phyloP scores from a whole-genome alignment of 1,140 invertebrate genomes.

The Zaprionus taronus region DNA sequence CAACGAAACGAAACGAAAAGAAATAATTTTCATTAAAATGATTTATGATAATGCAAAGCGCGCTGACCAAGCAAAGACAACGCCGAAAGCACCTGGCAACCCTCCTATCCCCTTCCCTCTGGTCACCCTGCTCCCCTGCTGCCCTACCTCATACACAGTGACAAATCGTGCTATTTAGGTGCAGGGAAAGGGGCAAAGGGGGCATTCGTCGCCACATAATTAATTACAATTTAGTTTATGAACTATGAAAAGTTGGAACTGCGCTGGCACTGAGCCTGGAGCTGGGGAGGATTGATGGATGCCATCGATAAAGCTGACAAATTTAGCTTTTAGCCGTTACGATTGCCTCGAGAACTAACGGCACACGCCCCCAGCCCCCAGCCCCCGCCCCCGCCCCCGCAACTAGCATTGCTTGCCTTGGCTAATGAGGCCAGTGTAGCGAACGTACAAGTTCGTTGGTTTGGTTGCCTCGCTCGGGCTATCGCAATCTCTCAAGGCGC shows the following conservation, averaged over 20 bases:
- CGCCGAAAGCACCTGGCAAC: conserved; percentile 32
- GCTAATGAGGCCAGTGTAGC: conserved; percentile 35
- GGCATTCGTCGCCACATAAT: conserved; percentile 63
- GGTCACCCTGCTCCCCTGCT: conserved; percentile 23
- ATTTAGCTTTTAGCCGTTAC: conserved; percentile 58
- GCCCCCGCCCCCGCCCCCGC: too few species aligned
- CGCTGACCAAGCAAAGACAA: conserved; percentile 59
- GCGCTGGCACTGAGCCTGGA: background rate
- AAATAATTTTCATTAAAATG: conserved; percentile 79
- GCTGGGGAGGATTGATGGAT: conserved; percentile 62
- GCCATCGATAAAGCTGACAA: conserved; percentile 74
- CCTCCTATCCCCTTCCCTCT: background rate
- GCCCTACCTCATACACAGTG: conserved; percentile 30
- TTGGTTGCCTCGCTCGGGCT: conserved; percentile 1
- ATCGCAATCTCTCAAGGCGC: conserved; percentile 37
- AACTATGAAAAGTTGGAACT: conserved; percentile 54
- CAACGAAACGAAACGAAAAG: conserved; percentile 32
- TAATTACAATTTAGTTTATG: conserved; percentile 82
- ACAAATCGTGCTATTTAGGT: conserved; percentile 71
- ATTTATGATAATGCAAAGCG: conserved; percentile 81
- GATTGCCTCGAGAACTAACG: conserved; percentile 21
- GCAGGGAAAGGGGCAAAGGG: background rate
- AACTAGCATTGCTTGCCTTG: conserved; percentile 14
- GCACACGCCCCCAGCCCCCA: background rate
- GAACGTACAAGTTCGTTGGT: conserved; percentile 25